Percentiles rank a stretch among this genome's conserved stretches.
Conservation (phyloP, 2,888 invertebrate genomes). For the Tachina grossa region DNA sequence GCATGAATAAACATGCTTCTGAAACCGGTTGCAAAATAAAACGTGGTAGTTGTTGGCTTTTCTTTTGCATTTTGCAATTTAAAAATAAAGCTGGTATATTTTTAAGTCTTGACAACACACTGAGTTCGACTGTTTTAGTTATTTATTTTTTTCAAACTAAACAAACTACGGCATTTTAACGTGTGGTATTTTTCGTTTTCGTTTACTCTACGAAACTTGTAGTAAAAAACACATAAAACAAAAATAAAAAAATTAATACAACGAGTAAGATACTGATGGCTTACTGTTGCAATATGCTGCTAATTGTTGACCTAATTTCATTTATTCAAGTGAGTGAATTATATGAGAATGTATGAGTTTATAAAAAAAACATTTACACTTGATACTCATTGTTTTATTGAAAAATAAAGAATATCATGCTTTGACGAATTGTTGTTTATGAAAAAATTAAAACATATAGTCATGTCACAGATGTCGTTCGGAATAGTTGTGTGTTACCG, state of each 20-base stretch:
- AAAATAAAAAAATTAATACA: constrained; percentile 30
- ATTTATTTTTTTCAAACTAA: constrained; percentile 18
- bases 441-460: too few species aligned
- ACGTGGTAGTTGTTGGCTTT: constrained; percentile 65
- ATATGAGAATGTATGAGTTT: constrained; percentile 31
- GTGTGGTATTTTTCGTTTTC: constrained; percentile 64
- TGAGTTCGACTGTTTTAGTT: constrained; percentile 20
- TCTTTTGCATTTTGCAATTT: constrained; percentile 50
- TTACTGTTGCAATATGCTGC: constrained; percentile 58
- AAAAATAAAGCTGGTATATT: constrained; percentile 40
- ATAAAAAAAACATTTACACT: constrained; percentile 40
- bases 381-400: constrained; percentile 14
- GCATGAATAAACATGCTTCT: constrained; percentile 60
- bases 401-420: neutral
- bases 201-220: constrained; percentile 55
- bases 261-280: constrained; percentile 56
- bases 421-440: too few species aligned
- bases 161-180: constrained; percentile 49
- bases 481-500: too few species aligned
- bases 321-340: constrained; percentile 59
- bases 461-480: too few species aligned
- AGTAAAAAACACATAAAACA: neutral
- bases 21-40: constrained; percentile 67
- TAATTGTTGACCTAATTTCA: constrained; percentile 71
- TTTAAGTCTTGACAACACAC: constrained; percentile 66